These are phyloP conservation scores for Coregonus suidteri DNA, from an alignment of 2,797 vertebrate species.

Conservation along the genomic window DNA sequence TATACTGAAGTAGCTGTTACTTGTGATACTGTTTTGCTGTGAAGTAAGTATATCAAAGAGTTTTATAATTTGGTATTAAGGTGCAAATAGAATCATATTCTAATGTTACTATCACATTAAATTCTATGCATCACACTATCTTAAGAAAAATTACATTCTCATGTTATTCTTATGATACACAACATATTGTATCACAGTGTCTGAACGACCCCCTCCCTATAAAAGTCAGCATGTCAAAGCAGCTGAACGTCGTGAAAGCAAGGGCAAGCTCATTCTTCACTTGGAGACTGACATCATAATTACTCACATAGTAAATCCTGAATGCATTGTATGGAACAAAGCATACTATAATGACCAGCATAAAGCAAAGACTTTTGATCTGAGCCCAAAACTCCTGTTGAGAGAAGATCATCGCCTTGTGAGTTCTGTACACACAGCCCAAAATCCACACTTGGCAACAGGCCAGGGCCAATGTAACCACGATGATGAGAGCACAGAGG, in stretches of 20 bases:
- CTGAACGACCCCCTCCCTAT: constrained; percentile 37
- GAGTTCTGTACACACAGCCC: constrained; percentile 38
- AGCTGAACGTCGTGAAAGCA: constrained; percentile 72
- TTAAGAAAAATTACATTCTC: background rate
- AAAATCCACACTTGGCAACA: constrained; percentile 62
- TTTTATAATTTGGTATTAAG: background rate
- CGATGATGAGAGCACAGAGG: constrained; percentile 52
- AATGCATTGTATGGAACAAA: constrained; percentile 75
- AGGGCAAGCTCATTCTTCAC: constrained; percentile 70
- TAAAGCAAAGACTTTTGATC: constrained; percentile 73
- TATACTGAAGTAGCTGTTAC: background rate
- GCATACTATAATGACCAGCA: constrained; percentile 68
- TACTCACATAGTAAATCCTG: constrained; percentile 62
- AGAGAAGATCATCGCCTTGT: constrained; percentile 51
- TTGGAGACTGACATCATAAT: background rate
- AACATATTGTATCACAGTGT: background rate
- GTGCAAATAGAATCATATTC: background rate
- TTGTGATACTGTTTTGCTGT: background rate
- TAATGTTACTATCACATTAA: background rate
- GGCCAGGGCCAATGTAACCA: constrained; percentile 45
- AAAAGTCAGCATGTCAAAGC: constrained; percentile 76
- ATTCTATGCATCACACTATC: background rate
- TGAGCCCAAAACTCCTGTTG: constrained; percentile 76
- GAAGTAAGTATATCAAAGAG: background rate
- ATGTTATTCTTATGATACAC: background rate